Evolutionary conservation across 2,797 vertebrate genomes (phyloP).

Genomic region (Miichthys miiuy): DNA sequence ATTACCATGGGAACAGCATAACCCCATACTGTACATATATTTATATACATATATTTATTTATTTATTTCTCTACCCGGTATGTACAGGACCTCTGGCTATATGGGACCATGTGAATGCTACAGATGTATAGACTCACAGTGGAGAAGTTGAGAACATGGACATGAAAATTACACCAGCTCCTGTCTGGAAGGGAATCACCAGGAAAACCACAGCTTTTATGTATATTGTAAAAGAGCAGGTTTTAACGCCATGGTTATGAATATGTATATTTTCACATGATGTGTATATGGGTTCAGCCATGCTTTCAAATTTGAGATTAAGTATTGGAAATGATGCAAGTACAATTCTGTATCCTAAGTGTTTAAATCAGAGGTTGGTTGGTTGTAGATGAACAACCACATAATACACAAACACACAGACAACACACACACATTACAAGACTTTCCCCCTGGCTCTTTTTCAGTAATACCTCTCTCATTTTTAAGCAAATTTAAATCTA

Average conservation of each 20-base stretch:
- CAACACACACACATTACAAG: slow-evolving; percentile 8
- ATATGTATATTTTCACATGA: slow-evolving; percentile 74
- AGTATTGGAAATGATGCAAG: slow-evolving; percentile 52
- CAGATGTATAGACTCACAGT: slow-evolving; percentile 62
- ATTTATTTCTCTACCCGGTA: slow-evolving; percentile 76
- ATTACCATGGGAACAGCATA: slow-evolving; percentile 67
- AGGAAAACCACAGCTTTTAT: slow-evolving; percentile 60
- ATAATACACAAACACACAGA: slow-evolving; percentile 3
- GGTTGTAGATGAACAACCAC: slow-evolving; percentile 29
- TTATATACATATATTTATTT: slow-evolving; percentile 85
- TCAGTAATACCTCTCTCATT: slow-evolving; percentile 49
- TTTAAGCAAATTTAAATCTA: slow-evolving; percentile 47
- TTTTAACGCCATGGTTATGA: slow-evolving; percentile 59
- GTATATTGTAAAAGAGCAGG: slow-evolving; percentile 55
- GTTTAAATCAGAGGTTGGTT: slow-evolving; percentile 41
- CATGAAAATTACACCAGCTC: slow-evolving; percentile 58
- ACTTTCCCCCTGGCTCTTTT: slow-evolving; percentile 46
- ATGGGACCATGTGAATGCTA: slow-evolving; percentile 72
- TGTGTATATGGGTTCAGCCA: slow-evolving; percentile 56
- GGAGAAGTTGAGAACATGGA: slow-evolving; percentile 41
- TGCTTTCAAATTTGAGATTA: slow-evolving; percentile 41
- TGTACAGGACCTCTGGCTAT: slow-evolving; percentile 76
- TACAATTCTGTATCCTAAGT: slow-evolving; percentile 47
- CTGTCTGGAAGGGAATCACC: slow-evolving; percentile 61
- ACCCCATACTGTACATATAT: slow-evolving; percentile 76